Percentiles rank a stretch among this genome's conserved stretches.
Conservation (phyloP, 2,797 vertebrate species). For the Columba guinea region DNA sequence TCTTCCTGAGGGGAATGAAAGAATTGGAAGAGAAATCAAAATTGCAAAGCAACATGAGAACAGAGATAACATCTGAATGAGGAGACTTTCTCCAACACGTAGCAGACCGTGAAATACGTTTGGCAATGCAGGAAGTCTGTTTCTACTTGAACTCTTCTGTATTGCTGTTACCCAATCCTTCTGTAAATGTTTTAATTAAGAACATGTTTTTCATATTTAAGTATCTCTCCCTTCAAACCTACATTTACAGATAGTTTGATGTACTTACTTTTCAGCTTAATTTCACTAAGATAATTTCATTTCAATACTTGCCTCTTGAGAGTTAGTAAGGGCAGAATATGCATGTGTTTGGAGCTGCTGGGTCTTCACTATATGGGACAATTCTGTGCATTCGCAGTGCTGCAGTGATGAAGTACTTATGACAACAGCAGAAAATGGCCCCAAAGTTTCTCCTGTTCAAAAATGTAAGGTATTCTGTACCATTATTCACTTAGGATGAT, state of each 20-base stretch:
- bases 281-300: constrained; percentile 59
- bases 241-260: background rate
- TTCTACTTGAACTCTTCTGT: background rate
- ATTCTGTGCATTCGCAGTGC: background rate
- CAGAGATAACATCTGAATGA: background rate
- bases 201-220: background rate
- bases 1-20: fast-evolving
- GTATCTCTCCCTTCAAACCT: background rate
- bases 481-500: background rate
- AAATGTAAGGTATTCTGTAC: constrained; percentile 45
- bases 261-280: background rate
- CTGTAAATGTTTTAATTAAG: background rate
- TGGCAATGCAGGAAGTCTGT: background rate
- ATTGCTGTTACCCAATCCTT: background rate
- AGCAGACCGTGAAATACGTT: background rate
- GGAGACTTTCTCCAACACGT: background rate
- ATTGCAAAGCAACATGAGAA: background rate
- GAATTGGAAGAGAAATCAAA: background rate
- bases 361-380: constrained; percentile 41
- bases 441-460: constrained; percentile 44
- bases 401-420: constrained; percentile 74
- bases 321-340: constrained; percentile 77
- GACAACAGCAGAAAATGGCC: constrained; percentile 80
- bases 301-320: constrained; percentile 81
- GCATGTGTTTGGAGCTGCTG: constrained; percentile 55